Conservation (phyloP, 2,888 invertebrate genomes). For the Scaeva pyrastri region DNA sequence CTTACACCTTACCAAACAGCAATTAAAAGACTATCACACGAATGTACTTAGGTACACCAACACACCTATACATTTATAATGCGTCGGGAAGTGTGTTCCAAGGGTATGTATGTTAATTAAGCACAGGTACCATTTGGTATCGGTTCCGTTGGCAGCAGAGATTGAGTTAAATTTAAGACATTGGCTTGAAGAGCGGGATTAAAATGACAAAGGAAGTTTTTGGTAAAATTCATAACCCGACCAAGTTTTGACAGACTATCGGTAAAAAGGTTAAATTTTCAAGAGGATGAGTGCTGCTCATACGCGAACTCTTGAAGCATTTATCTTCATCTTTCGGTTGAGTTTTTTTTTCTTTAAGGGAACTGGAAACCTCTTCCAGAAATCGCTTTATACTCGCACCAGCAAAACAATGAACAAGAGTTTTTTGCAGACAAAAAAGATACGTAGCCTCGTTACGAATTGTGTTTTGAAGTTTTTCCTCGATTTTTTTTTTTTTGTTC, state of each 20-base stretch:
- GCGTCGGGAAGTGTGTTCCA: neutral
- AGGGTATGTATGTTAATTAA: slow-evolving; percentile 49
- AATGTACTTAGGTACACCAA: neutral
- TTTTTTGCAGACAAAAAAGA: slow-evolving; percentile 1
- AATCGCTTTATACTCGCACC: slow-evolving; percentile 26
- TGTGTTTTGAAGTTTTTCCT: neutral
- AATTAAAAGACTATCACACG: slow-evolving; percentile 57
- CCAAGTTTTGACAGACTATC: slow-evolving; percentile 43
- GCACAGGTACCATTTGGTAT: slow-evolving; percentile 50
- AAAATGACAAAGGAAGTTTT: slow-evolving; percentile 42
- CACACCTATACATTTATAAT: neutral
- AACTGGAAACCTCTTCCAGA: neutral
- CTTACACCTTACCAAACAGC: slow-evolving; percentile 21
- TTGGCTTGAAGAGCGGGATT: slow-evolving; percentile 25
- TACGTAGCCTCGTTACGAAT: neutral
- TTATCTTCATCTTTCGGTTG: slow-evolving; percentile 42
- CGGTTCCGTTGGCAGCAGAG: slow-evolving; percentile 9
- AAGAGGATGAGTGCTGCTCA: neutral
- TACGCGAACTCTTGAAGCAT: slow-evolving; percentile 14
- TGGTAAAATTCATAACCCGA: slow-evolving; percentile 46
- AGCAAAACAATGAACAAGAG: slow-evolving; percentile 44
- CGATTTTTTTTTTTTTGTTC: neutral
- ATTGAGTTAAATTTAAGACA: neutral
- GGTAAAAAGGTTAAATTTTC: slow-evolving; percentile 34
- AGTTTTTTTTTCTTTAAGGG: neutral